Base-by-base conservation (phyloP, 2,113 vertebrate genomes). In the Gobio gobio region DNA sequence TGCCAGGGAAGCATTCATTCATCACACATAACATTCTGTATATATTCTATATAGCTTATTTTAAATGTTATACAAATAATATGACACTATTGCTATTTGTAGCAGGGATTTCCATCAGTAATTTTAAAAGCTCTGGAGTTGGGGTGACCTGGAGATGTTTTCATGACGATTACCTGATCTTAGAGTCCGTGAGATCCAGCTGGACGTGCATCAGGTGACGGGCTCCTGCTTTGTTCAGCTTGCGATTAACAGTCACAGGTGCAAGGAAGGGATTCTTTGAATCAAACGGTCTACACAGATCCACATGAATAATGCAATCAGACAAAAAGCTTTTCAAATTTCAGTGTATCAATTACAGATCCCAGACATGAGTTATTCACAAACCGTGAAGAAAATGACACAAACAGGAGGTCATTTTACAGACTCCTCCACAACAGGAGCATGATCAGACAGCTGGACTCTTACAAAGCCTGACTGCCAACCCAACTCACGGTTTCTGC, bases 241-340 rank as follows among this genome's bases (percentile, higher is more conserved):
- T 96, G 77, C 96, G 94, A 91, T 97, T 97, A 77, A 91, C 89
- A 0, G 91, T 89, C 0, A 97, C 95, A 0, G 85, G 83, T 0
- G 96, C 95, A 90, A 97, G 87, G 94, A 95, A 97, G 0, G 96
- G 96, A 83, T 97, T 97, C 93, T 97, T 97, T 83, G 95, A 94
- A 90, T 97, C 96, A 0, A 95, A 97, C 0, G 96, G 96, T 24
- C 96, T 97, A 84, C 78, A 79, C 45, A 43, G 66, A 24, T 83
- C 43, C 79, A 49, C 20, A 74, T 63, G 9, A 59, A 66, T 16
- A 49, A 59, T 10, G 68, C 6, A 51, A 66, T 22, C 2, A 75
- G 70, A 29, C 1, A 13, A 75, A 64, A 59, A 7, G 20, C 33
- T 3, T 18, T 59, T 24, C 2, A 22, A 22, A 68, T 68, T 40